A percentile compares a stretch with the other conserved stretches of the same genome.
Conservation (phyloP, 92 coral and sea anemone genomes). For the Zoanthus sociatus region DNA sequence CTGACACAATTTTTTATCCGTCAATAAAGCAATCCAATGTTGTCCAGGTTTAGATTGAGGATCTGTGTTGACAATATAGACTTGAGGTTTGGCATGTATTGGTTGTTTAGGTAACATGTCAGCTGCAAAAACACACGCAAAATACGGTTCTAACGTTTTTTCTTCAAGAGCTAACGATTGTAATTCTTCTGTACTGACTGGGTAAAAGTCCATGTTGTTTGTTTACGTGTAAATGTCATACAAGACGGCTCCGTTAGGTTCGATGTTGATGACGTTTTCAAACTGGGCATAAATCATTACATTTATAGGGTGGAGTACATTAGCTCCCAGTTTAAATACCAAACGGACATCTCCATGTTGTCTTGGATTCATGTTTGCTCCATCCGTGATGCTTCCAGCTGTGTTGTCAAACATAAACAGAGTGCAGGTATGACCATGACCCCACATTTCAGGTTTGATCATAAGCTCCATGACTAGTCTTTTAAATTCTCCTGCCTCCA, state of each 20-base stretch:
- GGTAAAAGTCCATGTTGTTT: neutral
- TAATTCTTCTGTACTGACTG: neutral
- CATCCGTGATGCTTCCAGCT: neutral
- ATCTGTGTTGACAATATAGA: constrained; percentile 41
- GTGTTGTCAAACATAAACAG: constrained; percentile 29
- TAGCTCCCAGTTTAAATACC: neutral
- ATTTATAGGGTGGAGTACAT: neutral
- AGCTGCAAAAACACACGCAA: constrained; percentile 20
- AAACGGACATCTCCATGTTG: neutral
- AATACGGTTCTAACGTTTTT: neutral
- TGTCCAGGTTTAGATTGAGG: constrained; percentile 11
- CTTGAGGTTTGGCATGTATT: neutral
- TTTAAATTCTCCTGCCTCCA: neutral
- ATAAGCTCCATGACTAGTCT: neutral
- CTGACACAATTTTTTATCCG: neutral
- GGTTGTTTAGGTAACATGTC: neutral
- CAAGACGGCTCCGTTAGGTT: neutral
- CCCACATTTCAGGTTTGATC: constrained; percentile 24
- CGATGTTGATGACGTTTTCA: constrained; percentile 17
- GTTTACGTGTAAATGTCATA: constrained; percentile 3
- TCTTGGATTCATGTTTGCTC: neutral
- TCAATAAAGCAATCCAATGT: constrained; percentile 39
- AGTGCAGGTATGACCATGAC: neutral
- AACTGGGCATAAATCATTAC: constrained; percentile 16
- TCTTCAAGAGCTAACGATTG: neutral